A percentile compares a stretch with the other conserved stretches of the same genome.
phyloP scores from a whole-genome alignment of 2,888 invertebrate species.

The Macrosoma leucophasiata region DNA sequence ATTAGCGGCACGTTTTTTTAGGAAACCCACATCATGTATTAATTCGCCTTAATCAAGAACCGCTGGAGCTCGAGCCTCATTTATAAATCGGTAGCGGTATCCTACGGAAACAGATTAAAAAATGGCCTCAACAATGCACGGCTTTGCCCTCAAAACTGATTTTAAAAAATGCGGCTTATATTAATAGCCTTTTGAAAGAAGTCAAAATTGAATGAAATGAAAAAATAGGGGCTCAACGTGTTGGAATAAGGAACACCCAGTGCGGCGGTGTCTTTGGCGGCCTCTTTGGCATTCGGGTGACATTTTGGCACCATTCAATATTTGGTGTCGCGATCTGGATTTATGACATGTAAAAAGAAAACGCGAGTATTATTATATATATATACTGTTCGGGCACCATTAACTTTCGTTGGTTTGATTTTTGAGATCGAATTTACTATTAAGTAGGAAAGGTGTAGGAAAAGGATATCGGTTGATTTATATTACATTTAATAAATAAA shows the following conservation, averaged over 20 bases:
- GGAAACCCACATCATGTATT: conserved; percentile 68
- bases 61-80: conserved; percentile 52
- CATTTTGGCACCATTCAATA: conserved; percentile 76
- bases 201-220: conserved; percentile 75
- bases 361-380: conserved; percentile 46
- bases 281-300: conserved; percentile 65
- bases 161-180: conserved; percentile 73
- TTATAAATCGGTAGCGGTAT: conserved; percentile 74
- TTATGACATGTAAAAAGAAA: conserved; percentile 64
- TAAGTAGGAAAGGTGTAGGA: no score
- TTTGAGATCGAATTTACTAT: no score
- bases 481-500: no score
- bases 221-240: conserved; percentile 69
- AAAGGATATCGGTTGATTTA: no score
- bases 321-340: conserved; percentile 70
- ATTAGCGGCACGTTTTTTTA: conserved; percentile 60
- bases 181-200: conserved; percentile 75
- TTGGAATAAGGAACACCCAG: conserved; percentile 69
- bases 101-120: conserved; percentile 75
- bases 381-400: conserved; percentile 8
- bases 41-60: conserved; percentile 67
- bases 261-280: conserved; percentile 69
- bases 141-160: conserved; percentile 66
- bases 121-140: conserved; percentile 61
- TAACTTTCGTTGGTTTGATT: no score